Evolutionary conservation across 1,140 invertebrate species (phyloP).

Genomic region (Calosoma granatense): DNA sequence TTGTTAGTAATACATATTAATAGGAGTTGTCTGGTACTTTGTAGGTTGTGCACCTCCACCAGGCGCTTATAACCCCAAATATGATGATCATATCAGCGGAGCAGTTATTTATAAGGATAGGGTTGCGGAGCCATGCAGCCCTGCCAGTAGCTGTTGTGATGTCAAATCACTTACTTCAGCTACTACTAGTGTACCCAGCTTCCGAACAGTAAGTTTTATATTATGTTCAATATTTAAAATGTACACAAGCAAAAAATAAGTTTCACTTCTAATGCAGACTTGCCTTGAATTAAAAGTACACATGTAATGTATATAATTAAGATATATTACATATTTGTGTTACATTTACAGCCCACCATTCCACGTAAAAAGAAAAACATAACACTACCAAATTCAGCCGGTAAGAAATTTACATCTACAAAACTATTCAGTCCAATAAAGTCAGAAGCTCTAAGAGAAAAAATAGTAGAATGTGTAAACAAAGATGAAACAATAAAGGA

Average conservation of each 20-base stretch:
- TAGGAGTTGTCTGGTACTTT: not conserved
- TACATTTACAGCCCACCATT: conserved; percentile 23
- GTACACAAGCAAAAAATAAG: not conserved
- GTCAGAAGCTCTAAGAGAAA: conserved; percentile 27
- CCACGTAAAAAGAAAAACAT: conserved; percentile 21
- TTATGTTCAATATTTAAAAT: conserved; percentile 13
- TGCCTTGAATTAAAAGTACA: too few relatives aligned
- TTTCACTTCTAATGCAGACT: not conserved
- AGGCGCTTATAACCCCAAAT: conserved; percentile 3
- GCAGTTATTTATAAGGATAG: conserved; percentile 1
- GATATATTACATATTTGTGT: not conserved
- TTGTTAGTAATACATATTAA: not conserved
- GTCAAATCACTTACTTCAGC: conserved; percentile 18
- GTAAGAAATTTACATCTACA: conserved; percentile 17
- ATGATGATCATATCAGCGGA: conserved; percentile 1
- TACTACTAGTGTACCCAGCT: conserved; percentile 17
- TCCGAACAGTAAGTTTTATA: conserved; percentile 28
- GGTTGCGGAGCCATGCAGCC: conserved; percentile 16
- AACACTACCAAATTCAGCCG: conserved; percentile 13
- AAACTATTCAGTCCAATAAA: conserved; percentile 16
- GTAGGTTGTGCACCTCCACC: not conserved
- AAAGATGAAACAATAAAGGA: conserved; percentile 31
- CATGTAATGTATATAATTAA: not conserved
- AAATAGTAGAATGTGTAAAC: conserved; percentile 32
- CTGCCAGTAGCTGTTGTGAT: conserved; percentile 18